phyloP scores from a whole-genome alignment of 2,113 vertebrate genomes.

The Xiphophorus couchianus region DNA sequence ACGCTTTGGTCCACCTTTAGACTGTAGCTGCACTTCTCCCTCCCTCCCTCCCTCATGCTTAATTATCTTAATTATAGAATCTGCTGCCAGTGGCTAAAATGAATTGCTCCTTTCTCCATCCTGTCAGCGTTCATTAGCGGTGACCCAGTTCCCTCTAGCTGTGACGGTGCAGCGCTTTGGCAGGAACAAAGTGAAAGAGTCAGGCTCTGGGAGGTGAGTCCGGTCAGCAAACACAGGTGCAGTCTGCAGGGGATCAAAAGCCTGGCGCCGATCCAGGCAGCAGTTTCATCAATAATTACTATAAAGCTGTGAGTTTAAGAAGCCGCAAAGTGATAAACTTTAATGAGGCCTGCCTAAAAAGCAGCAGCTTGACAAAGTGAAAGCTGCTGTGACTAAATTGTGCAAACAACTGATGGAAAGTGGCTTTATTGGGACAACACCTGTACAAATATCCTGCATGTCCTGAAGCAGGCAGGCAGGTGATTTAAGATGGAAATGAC shows the following conservation, averaged over 20 bases:
- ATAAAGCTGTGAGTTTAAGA: conserved; percentile 6
- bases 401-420: no score
- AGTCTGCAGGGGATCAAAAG: conserved; percentile 41
- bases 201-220: conserved; percentile 39
- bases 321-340: not conserved
- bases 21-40: conserved; percentile 31
- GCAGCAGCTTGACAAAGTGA: no score
- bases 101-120: conserved; percentile 50
- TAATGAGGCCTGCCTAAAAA: not conserved
- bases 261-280: conserved; percentile 7
- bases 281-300: conserved; percentile 40
- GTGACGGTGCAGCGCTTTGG: conserved; percentile 42
- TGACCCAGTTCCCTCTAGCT: conserved; percentile 45
- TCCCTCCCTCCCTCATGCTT: conserved; percentile 37
- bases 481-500: no score
- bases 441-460: no score
- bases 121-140: conserved; percentile 57
- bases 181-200: conserved; percentile 53
- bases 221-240: conserved; percentile 40
- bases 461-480: no score
- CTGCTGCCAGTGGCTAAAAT: conserved; percentile 55
- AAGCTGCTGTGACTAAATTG: no score
- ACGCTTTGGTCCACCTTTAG: conserved; percentile 15
- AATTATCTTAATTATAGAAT: conserved; percentile 75
- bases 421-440: no score